Percentiles rank a stretch among this genome's conserved stretches.
Evolutionary conservation across 2,113 vertebrate genomes (phyloP).

Genomic region (Brienomyrus brachyistius): DNA sequence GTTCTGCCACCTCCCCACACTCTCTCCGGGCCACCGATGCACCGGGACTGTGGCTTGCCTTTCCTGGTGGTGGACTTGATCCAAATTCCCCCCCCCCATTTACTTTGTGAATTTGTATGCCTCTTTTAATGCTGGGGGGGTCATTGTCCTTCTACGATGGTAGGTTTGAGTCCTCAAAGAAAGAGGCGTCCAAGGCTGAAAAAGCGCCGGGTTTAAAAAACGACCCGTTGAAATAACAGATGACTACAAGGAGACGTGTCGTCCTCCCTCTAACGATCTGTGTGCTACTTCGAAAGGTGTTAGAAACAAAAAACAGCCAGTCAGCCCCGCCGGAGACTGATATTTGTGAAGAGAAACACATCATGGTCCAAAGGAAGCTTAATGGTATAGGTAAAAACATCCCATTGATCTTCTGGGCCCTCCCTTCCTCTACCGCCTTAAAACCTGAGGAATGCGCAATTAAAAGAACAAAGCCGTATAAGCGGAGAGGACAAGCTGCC

Average conservation of each 20-base stretch:
- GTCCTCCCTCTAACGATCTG: not conserved
- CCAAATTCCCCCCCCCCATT: not conserved
- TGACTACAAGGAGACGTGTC: not conserved
- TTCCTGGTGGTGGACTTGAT: not conserved
- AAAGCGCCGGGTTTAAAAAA: not conserved
- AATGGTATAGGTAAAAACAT: constrained; percentile 38
- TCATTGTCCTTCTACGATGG: not conserved
- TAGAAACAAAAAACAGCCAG: not conserved
- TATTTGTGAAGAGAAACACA: not conserved
- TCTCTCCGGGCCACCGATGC: not conserved
- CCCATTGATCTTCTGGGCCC: constrained; percentile 60
- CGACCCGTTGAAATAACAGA: not conserved
- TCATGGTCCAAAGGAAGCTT: constrained; percentile 46
- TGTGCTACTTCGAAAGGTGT: not conserved
- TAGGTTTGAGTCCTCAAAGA: not conserved
- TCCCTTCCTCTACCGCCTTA: constrained; percentile 54
- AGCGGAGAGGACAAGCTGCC: not conserved
- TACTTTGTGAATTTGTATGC: not conserved
- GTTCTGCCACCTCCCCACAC: not conserved
- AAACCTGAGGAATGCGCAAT: constrained; percentile 51
- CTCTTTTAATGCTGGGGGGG: not conserved
- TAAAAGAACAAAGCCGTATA: not conserved
- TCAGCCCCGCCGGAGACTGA: not conserved
- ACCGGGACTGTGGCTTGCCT: not conserved
- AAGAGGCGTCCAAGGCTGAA: not conserved